Conservation (phyloP, 2,797 vertebrate genomes). For the Ispidina lecontei region DNA sequence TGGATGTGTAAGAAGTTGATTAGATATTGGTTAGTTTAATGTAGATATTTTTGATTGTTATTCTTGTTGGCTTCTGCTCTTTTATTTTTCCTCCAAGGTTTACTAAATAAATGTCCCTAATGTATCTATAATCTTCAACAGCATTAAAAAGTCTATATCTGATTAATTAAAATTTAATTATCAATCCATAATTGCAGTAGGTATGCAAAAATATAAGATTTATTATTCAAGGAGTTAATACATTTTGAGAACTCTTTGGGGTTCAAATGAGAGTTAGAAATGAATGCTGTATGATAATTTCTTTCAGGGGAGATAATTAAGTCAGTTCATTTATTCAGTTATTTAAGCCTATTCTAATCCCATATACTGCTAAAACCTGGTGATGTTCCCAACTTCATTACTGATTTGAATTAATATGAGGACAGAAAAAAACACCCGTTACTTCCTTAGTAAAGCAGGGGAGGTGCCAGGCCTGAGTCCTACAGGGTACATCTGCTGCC, state of each 20-base stretch:
- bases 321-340: slow-evolving; percentile 56
- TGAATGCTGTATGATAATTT: slow-evolving; percentile 72
- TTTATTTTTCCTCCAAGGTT: not conserved
- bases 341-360: slow-evolving; percentile 50
- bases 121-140: slow-evolving; percentile 7
- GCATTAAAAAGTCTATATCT: slow-evolving; percentile 51
- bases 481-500: not conserved
- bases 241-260: slow-evolving; percentile 65
- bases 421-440: not conserved
- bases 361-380: slow-evolving; percentile 11
- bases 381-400: slow-evolving; percentile 51
- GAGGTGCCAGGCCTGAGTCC: not conserved
- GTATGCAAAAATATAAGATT: slow-evolving; percentile 44
- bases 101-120: slow-evolving; percentile 44
- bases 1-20: not conserved
- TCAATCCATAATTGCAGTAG: slow-evolving; percentile 73
- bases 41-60: not conserved
- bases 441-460: not conserved
- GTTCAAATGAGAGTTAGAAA: slow-evolving; percentile 67
- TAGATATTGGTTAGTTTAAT: not conserved
- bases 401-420: slow-evolving; percentile 13
- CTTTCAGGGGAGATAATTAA: slow-evolving; percentile 73
- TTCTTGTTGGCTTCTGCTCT: not conserved
- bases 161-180: slow-evolving; percentile 81
- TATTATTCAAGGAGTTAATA: slow-evolving; percentile 78